Conservation (phyloP, 2,888 invertebrate species). For the Homarus gammarus region DNA sequence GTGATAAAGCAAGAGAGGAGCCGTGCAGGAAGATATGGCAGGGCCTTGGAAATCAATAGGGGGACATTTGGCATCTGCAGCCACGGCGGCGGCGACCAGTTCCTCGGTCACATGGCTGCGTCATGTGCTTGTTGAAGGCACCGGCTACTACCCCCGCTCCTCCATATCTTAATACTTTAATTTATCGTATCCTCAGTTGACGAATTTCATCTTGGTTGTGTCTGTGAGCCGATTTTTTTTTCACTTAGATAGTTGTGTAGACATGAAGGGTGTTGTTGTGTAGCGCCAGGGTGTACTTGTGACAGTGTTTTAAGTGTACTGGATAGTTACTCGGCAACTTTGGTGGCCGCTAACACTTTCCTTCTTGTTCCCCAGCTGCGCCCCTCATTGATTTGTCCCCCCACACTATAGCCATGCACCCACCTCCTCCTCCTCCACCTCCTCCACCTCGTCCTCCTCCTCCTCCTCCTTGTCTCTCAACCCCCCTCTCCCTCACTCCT, state of each 20-base stretch:
- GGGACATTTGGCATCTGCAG: slow-evolving; percentile 70
- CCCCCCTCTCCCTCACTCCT: not conserved
- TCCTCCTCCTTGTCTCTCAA: not conserved
- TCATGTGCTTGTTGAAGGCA: not conserved
- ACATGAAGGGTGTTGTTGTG: not conserved
- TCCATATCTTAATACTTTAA: not conserved
- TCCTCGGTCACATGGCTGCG: not conserved
- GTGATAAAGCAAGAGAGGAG: slow-evolving; percentile 44
- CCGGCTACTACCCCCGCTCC: slow-evolving; percentile 17
- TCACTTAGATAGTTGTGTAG: not conserved
- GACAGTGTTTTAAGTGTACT: not conserved
- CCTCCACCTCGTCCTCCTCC: no score
- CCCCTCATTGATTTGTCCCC: slow-evolving; percentile 57
- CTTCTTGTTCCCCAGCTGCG: slow-evolving; percentile 54
- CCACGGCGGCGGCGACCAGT: slow-evolving; percentile 15
- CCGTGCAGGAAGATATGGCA: slow-evolving; percentile 54
- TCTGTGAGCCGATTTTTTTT: not conserved
- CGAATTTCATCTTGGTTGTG: no score
- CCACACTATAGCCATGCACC: slow-evolving; percentile 39
- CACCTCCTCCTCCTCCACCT: no score
- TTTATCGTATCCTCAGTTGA: not conserved
- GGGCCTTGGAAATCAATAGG: slow-evolving; percentile 61
- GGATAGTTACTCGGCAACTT: slow-evolving; percentile 50
- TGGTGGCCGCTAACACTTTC: slow-evolving; percentile 47
- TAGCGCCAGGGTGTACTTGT: not conserved